These are phyloP conservation scores for Panzeria rudis DNA, from an alignment of 2,888 invertebrate species.

Conservation along the genomic window DNA sequence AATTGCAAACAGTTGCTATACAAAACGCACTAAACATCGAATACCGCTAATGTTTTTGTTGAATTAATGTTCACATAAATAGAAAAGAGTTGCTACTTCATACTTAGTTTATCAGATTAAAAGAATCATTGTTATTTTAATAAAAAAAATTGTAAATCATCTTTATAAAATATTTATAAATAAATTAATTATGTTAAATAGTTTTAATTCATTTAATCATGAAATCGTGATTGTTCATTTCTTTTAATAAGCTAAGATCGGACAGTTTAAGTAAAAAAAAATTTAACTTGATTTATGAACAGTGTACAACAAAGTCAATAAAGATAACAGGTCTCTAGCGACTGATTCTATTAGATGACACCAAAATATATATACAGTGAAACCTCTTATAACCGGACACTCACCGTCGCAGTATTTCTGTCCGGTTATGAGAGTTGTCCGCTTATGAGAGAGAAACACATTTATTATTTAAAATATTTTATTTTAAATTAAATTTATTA, in stretches of 20 bases:
- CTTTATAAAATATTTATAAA: slow-evolving; percentile 14
- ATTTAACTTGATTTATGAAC: slow-evolving; percentile 10
- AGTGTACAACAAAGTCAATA: not conserved
- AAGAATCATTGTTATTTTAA: slow-evolving; percentile 19
- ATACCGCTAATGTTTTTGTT: no score
- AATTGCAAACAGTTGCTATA: no score
- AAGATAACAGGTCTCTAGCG: no score
- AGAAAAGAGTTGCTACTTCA: not conserved
- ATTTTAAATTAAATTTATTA: no score
- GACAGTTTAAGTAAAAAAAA: slow-evolving; percentile 9
- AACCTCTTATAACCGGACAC: no score
- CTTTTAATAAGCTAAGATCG: not conserved
- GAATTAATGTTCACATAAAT: not conserved
- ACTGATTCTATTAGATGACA: no score
- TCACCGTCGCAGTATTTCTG: no score
- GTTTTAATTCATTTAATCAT: slow-evolving; percentile 54
- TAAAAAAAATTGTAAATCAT: not conserved
- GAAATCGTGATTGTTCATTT: slow-evolving; percentile 42
- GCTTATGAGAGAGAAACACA: no score
- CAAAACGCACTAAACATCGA: no score
- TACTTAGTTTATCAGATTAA: not conserved
- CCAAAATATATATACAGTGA: no score
- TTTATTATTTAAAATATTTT: no score
- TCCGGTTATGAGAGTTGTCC: no score
- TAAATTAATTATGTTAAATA: slow-evolving; percentile 24